Evolutionary conservation across 2,888 invertebrate species (phyloP), one percentile per base, ranked within the genome.

Genomic region (Aleiodes leptofemur): DNA sequence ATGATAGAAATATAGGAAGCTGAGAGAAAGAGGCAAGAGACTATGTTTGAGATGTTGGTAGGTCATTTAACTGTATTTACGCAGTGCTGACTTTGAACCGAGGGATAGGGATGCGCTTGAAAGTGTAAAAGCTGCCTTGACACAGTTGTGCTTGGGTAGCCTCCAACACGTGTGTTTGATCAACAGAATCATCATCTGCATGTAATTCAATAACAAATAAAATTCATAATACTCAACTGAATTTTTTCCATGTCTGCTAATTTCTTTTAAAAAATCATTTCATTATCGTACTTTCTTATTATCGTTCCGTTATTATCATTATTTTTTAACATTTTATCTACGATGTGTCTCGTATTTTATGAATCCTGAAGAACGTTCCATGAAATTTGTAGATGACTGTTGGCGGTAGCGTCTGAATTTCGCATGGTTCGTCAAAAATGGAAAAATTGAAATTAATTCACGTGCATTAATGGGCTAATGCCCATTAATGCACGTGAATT

Each of bases 71-170:
- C 79, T 70, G 74, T 76, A 77, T 79, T 74, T 79, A 73, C 71
- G 73, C 56, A 64, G 59, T 69, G 76, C 68, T 79, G 80, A 79
- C 80, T 80, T 81, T 80, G 80, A 80, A 82, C 78, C 75, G 76
- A 76, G 77, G 77, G 75, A 71, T 76, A 76, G 79, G 74, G 76
- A 78, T 79, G 74, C 66, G 64, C 70, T 55, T 73, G 70, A 57
- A 76, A 77, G 71, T 76, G 76, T 77, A 78, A 81, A 82, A 79
- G 73, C 70, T 78, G 78, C 82, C 83, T 83, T 83, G 83, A 82
- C 83, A 83, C 74, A 79, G 76, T 80, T 82, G 74, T 50, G 79
- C 76, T 79, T 78, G 79, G 80, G 79, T 68, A 72, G 78, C 61
- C 78, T 79, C 79, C 78, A 81, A 82, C 80, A 76, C 70, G 74